Conservation (phyloP, 2,888 invertebrate genomes). For the Euproctis similis region DNA sequence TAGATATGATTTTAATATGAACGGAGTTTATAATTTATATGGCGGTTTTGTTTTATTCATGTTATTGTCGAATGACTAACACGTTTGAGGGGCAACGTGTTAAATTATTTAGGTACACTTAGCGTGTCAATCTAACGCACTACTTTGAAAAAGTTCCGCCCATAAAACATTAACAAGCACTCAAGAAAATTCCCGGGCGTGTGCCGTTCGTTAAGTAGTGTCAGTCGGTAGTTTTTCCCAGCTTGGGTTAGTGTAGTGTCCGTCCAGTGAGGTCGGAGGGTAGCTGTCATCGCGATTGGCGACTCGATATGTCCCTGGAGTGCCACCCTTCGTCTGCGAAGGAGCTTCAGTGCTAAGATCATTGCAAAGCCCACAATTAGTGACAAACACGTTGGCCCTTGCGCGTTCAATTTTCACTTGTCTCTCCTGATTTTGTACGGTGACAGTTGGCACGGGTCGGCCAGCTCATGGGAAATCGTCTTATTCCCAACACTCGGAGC, state of each 20-base stretch:
- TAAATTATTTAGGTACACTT: slow-evolving; percentile 73
- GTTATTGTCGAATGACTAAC: slow-evolving; percentile 25
- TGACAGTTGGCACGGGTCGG: slow-evolving; percentile 66
- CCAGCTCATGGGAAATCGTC: slow-evolving; percentile 37
- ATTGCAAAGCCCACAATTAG: slow-evolving; percentile 72
- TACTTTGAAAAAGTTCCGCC: slow-evolving; percentile 72
- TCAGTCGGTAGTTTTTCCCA: slow-evolving; percentile 74
- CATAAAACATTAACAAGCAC: slow-evolving; percentile 76
- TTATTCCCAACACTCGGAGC: slow-evolving; percentile 35
- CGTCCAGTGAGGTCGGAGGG: slow-evolving; percentile 55
- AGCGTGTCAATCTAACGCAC: slow-evolving; percentile 69
- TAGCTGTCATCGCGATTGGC: slow-evolving; percentile 71
- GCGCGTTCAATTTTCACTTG: slow-evolving; percentile 67
- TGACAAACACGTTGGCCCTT: slow-evolving; percentile 59
- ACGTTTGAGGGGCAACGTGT: slow-evolving; percentile 62
- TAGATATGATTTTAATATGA: slow-evolving; percentile 6
- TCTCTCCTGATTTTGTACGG: slow-evolving; percentile 58
- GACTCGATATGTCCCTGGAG: slow-evolving; percentile 69
- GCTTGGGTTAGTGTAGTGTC: slow-evolving; percentile 45
- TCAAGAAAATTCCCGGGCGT: slow-evolving; percentile 70
- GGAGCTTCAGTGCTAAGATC: slow-evolving; percentile 57
- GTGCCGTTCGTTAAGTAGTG: slow-evolving; percentile 72
- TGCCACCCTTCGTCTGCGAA: slow-evolving; percentile 52
- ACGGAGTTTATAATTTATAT: no score
- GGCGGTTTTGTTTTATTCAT: no score